A percentile compares a stretch with the other conserved stretches of the same genome.
Evolutionary conservation across 2,888 invertebrate species (phyloP).

Genomic region (Mimachlamys varia): DNA sequence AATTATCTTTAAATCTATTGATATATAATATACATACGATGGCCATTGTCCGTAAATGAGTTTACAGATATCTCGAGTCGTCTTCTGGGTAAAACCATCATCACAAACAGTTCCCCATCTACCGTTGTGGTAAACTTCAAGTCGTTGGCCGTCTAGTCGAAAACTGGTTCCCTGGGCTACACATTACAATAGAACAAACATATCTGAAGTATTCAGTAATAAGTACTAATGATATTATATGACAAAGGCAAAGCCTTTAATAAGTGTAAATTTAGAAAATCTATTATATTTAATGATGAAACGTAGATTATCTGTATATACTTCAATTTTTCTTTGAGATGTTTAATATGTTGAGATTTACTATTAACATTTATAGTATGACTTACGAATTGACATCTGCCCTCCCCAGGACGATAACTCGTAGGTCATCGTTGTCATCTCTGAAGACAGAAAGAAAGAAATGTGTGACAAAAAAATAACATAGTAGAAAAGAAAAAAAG

Average conservation of each 20-base stretch:
- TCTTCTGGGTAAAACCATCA: neutral
- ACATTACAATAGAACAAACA: too few relatives aligned
- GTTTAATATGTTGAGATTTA: too few relatives aligned
- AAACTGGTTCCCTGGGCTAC: neutral
- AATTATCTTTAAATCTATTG: too few relatives aligned
- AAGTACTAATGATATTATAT: too few relatives aligned
- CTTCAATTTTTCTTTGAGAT: too few relatives aligned
- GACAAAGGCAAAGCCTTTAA: too few relatives aligned
- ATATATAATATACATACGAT: neutral
- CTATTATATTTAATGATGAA: too few relatives aligned
- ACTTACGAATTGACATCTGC: neutral
- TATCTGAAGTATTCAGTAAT: too few relatives aligned
- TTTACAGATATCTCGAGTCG: neutral
- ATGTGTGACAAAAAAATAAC: too few relatives aligned
- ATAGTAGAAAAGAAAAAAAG: neutral
- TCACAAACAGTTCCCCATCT: constrained; percentile 1
- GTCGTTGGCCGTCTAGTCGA: neutral
- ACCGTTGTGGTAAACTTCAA: neutral
- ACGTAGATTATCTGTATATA: too few relatives aligned
- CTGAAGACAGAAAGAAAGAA: neutral
- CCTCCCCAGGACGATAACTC: neutral
- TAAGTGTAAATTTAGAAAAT: too few relatives aligned
- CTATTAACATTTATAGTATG: neutral
- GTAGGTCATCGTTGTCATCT: neutral
- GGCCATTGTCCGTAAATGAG: neutral